Evolutionary conservation across 1,140 invertebrate species (phyloP).

Genomic region (Drosophila auraria): DNA sequence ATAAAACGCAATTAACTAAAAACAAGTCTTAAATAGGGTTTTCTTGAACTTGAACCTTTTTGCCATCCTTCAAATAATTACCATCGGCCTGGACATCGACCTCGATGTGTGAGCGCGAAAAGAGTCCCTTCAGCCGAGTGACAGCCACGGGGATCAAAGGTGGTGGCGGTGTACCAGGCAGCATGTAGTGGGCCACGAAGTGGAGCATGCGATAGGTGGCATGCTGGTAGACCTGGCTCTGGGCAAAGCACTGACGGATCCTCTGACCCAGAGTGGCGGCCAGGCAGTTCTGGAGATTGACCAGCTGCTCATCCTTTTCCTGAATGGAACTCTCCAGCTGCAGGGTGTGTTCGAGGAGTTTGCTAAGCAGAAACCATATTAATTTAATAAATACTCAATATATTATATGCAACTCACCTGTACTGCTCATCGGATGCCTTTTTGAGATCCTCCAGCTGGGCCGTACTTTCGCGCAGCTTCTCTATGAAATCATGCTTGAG

Average conservation of each 20-base stretch:
- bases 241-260: constrained; percentile 61
- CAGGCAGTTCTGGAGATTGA: constrained; percentile 64
- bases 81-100: not conserved
- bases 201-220: constrained; percentile 68
- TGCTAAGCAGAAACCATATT: constrained; percentile 7
- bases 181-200: constrained; percentile 69
- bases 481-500: constrained; percentile 26
- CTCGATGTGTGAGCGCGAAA: constrained; percentile 13
- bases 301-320: constrained; percentile 51
- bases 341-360: constrained; percentile 28
- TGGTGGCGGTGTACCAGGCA: constrained; percentile 60
- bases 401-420: constrained; percentile 14
- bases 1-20: not conserved
- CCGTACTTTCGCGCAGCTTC: constrained; percentile 28
- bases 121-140: constrained; percentile 31
- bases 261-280: constrained; percentile 72
- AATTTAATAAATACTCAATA: too few species aligned
- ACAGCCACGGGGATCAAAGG: constrained; percentile 39
- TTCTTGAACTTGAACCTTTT: not conserved
- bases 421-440: constrained; percentile 35
- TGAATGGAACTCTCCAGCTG: constrained; percentile 29
- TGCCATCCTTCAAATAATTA: not conserved
- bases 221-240: constrained; percentile 55
- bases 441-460: constrained; percentile 27
- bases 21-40: not conserved